phyloP scores from a whole-genome alignment of 2,113 vertebrate species.

The Calidris pugnax region DNA sequence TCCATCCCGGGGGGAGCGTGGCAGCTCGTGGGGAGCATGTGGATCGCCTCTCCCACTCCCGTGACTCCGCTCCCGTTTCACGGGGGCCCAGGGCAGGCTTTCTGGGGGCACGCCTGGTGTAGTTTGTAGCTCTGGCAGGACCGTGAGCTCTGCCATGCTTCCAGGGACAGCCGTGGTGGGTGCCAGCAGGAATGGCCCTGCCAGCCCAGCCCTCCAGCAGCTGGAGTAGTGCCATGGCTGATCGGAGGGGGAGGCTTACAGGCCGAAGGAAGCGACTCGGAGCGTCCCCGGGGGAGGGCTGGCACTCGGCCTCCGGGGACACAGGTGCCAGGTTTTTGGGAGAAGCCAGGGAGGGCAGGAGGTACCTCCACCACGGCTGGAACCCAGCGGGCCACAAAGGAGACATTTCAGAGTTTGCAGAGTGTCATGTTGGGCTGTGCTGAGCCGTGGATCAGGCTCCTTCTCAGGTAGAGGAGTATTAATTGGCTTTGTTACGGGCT shows the following conservation, averaged over 20 bases:
- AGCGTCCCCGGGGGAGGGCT: neutral
- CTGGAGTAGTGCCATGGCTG: neutral
- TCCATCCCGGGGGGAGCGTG: rapidly evolving
- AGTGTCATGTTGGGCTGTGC: neutral
- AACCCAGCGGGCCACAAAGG: neutral
- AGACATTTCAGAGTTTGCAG: neutral
- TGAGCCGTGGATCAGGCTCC: neutral
- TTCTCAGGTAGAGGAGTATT: neutral
- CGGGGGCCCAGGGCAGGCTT: neutral
- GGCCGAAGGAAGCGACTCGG: neutral
- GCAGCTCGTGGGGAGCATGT: neutral
- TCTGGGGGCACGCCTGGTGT: rapidly evolving
- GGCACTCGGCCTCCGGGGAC: rapidly evolving
- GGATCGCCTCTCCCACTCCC: rapidly evolving
- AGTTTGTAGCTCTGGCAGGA: neutral
- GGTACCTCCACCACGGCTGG: neutral
- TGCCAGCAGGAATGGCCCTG: neutral
- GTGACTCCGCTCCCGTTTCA: neutral
- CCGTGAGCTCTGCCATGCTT: neutral
- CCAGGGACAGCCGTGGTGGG: neutral
- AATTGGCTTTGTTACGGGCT: neutral
- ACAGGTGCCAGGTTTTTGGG: neutral
- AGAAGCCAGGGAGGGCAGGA: neutral
- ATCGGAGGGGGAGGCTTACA: neutral
- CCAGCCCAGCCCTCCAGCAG: neutral